These are phyloP conservation scores for Norana najaformis DNA, from an alignment of 2,888 invertebrate species.

Conservation along the genomic window DNA sequence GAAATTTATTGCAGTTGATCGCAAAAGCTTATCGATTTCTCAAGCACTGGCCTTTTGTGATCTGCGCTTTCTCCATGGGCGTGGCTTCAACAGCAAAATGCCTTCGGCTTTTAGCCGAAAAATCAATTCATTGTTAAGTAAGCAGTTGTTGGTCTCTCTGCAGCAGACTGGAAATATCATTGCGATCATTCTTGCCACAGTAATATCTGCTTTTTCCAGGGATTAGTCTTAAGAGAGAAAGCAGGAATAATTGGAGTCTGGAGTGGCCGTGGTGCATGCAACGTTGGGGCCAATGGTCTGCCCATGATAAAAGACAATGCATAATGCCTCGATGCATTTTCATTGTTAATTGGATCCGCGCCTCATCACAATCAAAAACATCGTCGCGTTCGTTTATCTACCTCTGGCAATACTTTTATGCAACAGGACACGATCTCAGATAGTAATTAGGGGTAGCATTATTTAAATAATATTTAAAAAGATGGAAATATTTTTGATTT, in stretches of 20 bases:
- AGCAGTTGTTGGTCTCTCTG: no score
- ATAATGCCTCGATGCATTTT: background rate
- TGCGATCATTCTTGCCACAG: background rate
- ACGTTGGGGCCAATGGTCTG: background rate
- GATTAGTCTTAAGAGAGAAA: background rate
- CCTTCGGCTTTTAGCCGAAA: no score
- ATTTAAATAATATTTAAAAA: background rate
- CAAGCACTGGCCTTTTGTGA: no score
- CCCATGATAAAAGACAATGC: background rate
- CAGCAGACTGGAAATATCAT: background rate
- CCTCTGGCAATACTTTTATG: background rate
- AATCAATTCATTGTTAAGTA: no score
- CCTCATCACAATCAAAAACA: background rate
- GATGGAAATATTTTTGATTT: background rate
- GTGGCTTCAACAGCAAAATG: no score
- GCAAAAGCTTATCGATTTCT: no score
- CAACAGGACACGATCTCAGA: background rate
- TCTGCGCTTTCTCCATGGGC: no score
- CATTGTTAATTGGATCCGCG: background rate
- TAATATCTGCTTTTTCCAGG: background rate
- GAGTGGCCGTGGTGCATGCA: background rate
- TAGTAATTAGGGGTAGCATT: no score
- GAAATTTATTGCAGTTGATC: no score
- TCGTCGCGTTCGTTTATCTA: background rate
- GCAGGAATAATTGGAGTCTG: background rate